Base-by-base conservation (phyloP, 2,113 vertebrate genomes). In the Sciurus niger region DNA sequence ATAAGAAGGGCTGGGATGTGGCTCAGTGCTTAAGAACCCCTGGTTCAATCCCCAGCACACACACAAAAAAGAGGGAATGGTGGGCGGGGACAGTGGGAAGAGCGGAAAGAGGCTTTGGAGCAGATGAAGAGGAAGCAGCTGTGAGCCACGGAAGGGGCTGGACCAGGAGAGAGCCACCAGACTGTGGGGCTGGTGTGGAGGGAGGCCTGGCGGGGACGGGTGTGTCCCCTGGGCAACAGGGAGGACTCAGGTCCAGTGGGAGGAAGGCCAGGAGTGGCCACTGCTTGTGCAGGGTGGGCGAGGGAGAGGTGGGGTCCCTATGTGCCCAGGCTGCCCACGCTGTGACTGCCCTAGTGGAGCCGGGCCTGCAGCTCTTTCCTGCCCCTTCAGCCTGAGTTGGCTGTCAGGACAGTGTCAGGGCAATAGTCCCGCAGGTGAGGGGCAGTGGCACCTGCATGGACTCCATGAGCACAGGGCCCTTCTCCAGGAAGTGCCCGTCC, bases 401-500 rank as follows among this genome's bases (percentile, higher is more conserved):
- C 43, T 5, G 3, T 4, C 43, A 55, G 32, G 18, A 65, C 20
- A n/a, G 48, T 14, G 17, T 34, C 9, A 0, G 1, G 7, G 30
- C 6, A 5, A 40, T n/a, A 55, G 73, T 0, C 18, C 14, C 65
- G 37, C 51, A 43, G 28, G 17, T 2, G 22, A 18, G 14, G 37
- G 80, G 1, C 4, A 0, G 12, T 14, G 0, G 18, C 8, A 96
- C 96, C 95, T 97, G 94, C 90, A 96, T 96, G 17, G 93, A 93
- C 0, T 13, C 40, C 72, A 96, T 79, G 78, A 95, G 3, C 48
- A 96, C 89, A 0, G 90, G 92, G 12, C 93, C 88, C 8, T 84
- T 22, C 58, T 97, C 97, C 37, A 87, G 2, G 68, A 97, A 97
- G 43, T 30, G n/a, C 1, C 97, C 95, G 0, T 79, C 92, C 43